Base-by-base conservation (phyloP, 2,797 vertebrate species). In the Pseudopleuronectes americanus region DNA sequence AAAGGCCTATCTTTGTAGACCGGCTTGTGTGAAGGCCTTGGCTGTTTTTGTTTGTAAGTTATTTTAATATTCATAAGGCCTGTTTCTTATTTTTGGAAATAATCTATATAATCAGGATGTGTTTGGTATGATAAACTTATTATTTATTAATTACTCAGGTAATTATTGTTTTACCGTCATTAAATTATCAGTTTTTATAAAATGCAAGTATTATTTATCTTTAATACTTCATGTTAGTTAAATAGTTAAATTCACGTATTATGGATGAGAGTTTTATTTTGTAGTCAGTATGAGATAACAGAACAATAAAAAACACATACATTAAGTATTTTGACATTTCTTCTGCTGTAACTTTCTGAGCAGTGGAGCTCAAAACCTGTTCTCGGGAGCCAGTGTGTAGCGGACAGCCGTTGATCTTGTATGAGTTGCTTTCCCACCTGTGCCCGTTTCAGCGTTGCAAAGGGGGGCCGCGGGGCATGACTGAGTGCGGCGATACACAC, bases 401-500 rank as follows among this genome's bases (percentile, higher is more conserved):
- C 57, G 4, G 31, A 36, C 13, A n/a, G 52, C 61, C 14, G 67
- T 36, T 45, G 60, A 80, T 76, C 69, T 68, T 8, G 28, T 43
- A 28, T 76, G 65, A 75, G 71, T 65, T 76, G 75, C 82, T 81
- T 63, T 79, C 69, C 87, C 77, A 90, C 90, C 90, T 91, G 89
- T 89, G 84, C 76, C 74, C 12, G 8, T 67, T 76, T 87, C 77
- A 81, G 77, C 5, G 57, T 57, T 66, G 74, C 74, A 52, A 60
- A 75, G 53, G 75, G 68, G 73, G 68, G 61, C 55, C 13, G 16
- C 23, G 28, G 86, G 82, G 80, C 70, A 71, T 84, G 86, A 89
- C 77, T 76, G 86, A 80, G 85, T 64, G 77, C 55, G 24, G 70
- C 51, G 74, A 77, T 81, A 74, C 74, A 64, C 87, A 65, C 28